Conservation (phyloP, 2,888 invertebrate species). For the Troides oblongomaculatus region DNA sequence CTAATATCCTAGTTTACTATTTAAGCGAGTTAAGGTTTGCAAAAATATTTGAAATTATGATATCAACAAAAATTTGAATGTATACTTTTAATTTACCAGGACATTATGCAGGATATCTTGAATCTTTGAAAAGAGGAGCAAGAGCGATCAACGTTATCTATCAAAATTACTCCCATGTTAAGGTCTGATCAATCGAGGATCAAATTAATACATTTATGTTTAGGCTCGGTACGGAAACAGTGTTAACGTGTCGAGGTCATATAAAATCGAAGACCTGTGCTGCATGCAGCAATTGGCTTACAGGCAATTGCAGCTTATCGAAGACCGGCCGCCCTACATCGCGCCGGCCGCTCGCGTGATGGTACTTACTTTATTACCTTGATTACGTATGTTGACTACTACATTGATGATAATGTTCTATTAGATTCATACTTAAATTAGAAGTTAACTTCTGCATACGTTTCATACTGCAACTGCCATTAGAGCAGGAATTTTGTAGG, state of each 20-base stretch:
- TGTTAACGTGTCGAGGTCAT: slow-evolving; percentile 24
- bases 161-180: too few relatives aligned
- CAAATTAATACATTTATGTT: neutral
- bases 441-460: neutral
- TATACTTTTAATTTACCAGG: too few relatives aligned
- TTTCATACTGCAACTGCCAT: too few relatives aligned
- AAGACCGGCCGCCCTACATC: slow-evolving; percentile 18
- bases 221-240: slow-evolving; percentile 5
- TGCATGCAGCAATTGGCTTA: slow-evolving; percentile 25
- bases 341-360: slow-evolving; percentile 23
- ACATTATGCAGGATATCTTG: too few relatives aligned
- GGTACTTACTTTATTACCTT: slow-evolving; percentile 25
- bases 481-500: too few relatives aligned
- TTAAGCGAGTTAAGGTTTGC: too few relatives aligned
- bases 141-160: too few relatives aligned
- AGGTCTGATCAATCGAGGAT: neutral
- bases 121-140: too few relatives aligned
- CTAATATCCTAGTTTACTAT: too few relatives aligned
- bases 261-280: slow-evolving; percentile 22
- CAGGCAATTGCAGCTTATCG: slow-evolving; percentile 27
- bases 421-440: slow-evolving; percentile 3
- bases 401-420: slow-evolving; percentile 19
- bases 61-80: too few relatives aligned
- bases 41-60: too few relatives aligned
- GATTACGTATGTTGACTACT: slow-evolving; percentile 26